A percentile compares a stretch with the other conserved stretches of the same genome.
These are phyloP conservation scores for Agraylea sexmaculata DNA, from an alignment of 1,140 invertebrate species.

Conservation along the genomic window DNA sequence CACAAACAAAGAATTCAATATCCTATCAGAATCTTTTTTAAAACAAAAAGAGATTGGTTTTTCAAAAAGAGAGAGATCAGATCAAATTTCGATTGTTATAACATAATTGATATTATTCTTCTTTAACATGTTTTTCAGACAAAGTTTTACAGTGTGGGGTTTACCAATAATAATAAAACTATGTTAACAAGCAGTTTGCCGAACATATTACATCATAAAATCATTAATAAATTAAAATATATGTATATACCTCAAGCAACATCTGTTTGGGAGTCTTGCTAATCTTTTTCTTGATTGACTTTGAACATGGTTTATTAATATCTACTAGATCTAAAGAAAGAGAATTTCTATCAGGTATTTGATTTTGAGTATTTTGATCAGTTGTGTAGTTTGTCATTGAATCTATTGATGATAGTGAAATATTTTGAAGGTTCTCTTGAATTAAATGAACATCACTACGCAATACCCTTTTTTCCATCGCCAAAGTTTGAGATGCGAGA, in stretches of 20 bases:
- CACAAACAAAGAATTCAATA: too few relatives aligned
- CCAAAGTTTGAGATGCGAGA: conserved; percentile 14
- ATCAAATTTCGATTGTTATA: too few relatives aligned
- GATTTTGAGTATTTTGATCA: conserved; percentile 5
- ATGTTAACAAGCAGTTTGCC: too few relatives aligned
- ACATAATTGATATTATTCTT: too few relatives aligned
- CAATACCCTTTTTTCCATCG: conserved; percentile 4
- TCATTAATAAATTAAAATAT: too few relatives aligned
- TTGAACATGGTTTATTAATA: conserved; percentile 14
- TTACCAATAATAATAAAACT: too few relatives aligned
- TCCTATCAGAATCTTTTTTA: too few relatives aligned
- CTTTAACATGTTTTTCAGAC: too few relatives aligned
- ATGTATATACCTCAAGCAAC: conserved; percentile 16
- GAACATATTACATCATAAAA: too few relatives aligned
- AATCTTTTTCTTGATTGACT: conserved; percentile 1
- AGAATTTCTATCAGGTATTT: conserved; percentile 14
- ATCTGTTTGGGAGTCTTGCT: conserved; percentile 9
- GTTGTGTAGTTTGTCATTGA: conserved; percentile 8
- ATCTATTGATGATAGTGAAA: conserved; percentile 17
- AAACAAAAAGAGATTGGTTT: too few relatives aligned
- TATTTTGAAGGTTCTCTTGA: conserved; percentile 6
- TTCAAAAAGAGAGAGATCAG: too few relatives aligned
- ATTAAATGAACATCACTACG: background rate
- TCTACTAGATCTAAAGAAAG: conserved; percentile 19
- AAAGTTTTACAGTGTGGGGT: too few relatives aligned